Conservation (phyloP, 2,888 invertebrate species). For the Disparrhopalites patrizii region DNA sequence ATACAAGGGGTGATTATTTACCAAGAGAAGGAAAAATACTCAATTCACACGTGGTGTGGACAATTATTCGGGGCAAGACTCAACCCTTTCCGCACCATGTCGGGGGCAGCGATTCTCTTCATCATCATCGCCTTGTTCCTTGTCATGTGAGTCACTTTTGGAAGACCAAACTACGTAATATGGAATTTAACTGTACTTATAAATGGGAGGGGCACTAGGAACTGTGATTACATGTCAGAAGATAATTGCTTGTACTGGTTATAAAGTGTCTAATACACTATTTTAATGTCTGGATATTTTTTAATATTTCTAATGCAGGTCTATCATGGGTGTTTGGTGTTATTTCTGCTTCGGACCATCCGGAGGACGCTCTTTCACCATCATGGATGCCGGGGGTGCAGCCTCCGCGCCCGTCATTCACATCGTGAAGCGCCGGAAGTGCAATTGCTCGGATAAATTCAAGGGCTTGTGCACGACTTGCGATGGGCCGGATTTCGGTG, state of each 20-base stretch:
- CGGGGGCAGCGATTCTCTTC: neutral
- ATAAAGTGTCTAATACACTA: too few species aligned
- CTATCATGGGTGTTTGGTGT: constrained; percentile 11
- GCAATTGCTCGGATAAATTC: constrained; percentile 16
- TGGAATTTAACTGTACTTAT: too few species aligned
- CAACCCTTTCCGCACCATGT: neutral
- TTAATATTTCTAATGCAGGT: neutral
- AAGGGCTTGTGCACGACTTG: constrained; percentile 20
- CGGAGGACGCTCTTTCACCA: constrained; percentile 9
- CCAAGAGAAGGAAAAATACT: too few species aligned
- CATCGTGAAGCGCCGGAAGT: constrained; percentile 5
- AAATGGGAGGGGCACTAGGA: too few species aligned
- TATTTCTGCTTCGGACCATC: constrained; percentile 24
- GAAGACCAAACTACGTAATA: too few species aligned
- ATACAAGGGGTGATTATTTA: too few species aligned
- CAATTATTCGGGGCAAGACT: too few species aligned
- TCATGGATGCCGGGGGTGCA: neutral
- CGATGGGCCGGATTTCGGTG: constrained; percentile 21
- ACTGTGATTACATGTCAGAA: too few species aligned
- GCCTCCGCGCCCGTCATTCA: constrained; percentile 3
- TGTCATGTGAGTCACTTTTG: constrained; percentile 17
- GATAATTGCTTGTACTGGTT: too few species aligned
- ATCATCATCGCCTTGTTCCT: neutral
- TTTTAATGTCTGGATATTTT: neutral
- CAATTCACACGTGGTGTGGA: too few species aligned